Conservation (phyloP, 2,888 invertebrate genomes). For the Darwinula stevensoni region DNA sequence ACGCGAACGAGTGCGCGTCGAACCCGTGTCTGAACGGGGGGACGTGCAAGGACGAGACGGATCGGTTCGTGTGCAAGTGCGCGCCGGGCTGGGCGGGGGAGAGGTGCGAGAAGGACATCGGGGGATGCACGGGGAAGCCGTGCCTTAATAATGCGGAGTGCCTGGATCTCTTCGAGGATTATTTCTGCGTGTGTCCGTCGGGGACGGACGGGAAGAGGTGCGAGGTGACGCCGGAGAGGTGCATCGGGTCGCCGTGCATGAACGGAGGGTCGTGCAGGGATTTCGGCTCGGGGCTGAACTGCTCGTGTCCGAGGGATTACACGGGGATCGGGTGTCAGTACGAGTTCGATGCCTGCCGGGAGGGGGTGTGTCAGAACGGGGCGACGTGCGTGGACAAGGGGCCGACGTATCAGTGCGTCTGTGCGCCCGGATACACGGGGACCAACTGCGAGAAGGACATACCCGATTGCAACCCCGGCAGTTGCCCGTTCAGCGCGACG, state of each 20-base stretch:
- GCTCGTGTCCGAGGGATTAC: conserved; percentile 59
- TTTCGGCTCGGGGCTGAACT: conserved; percentile 78
- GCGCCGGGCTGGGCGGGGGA: conserved; percentile 58
- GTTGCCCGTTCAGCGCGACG: conserved; percentile 71
- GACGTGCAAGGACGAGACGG: conserved; percentile 54
- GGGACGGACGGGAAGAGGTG: conserved; percentile 92
- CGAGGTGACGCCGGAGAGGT: conserved; percentile 80
- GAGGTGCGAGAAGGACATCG: conserved; percentile 58
- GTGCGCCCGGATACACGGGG: conserved; percentile 42
- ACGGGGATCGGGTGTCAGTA: conserved; percentile 73
- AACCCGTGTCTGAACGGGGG: conserved; percentile 69
- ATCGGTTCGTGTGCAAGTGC: conserved; percentile 49
- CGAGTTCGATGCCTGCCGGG: conserved; percentile 71
- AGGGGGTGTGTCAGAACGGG: conserved; percentile 57
- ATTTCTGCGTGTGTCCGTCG: conserved; percentile 70
- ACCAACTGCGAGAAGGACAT: conserved; percentile 73
- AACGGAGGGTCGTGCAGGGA: conserved; percentile 85
- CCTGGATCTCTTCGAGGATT: conserved; percentile 70
- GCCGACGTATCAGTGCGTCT: conserved; percentile 46
- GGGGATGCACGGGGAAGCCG: conserved; percentile 51
- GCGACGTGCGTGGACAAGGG: conserved; percentile 69
- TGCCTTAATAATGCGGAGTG: conserved; percentile 79
- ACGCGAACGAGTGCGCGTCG: conserved; percentile 58
- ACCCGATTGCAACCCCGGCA: conserved; percentile 66
- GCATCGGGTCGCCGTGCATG: conserved; percentile 79